Evolutionary conservation across 2,113 vertebrate genomes (phyloP), one percentile per base, ranked within the genome.

Genomic region (Oxygymnocypris stewartii): DNA sequence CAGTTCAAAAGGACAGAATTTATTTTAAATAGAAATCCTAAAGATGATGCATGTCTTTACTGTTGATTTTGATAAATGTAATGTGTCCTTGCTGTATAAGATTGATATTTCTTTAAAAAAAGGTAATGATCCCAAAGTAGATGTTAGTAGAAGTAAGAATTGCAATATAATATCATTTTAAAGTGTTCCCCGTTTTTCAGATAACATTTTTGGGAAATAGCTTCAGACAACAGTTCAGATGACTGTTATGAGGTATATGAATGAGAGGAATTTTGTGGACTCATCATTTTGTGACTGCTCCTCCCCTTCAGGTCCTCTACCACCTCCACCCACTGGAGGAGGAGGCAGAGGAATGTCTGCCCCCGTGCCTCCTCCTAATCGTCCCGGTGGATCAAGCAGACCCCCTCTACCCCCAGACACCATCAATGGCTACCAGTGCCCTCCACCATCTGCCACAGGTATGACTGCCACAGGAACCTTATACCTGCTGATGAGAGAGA

Each of bases 391-490:
- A 1, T 95, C 92, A 12, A 28, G 94, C 0, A 92, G 96, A 49
- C 96, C 96, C 0, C 95, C 96, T 0, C 95, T 93, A 13, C 96
- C 96, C 67, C 96, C 96, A 0, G 96, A 97, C 1, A 71, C 96
- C 86, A 94, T 95, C 59, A 97, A 96, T 0, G 96, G 96, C 85
- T 96, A 95, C 92, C 96, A 96, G 88, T 95, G 96, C 28, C 77
- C 92, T n/a, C 92, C 83, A 13, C 82, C 90, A 12, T 73, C 82
- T 51, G 42, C 61, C 61, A 25, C 94, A 0, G 91, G 90, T 35
- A 95, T 94, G 79, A 94, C 57, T 20, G 74, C n/a, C 44, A 77
- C n/a, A n/a, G n/a, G n/a, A n/a, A 16, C 35, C 20, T 40, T n/a
- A 42, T 12, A 74, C n/a, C 2, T n/a, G 40, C 2, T n/a, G 2